These are phyloP conservation scores for Zootermopsis nevadensis DNA, from an alignment of 2,888 invertebrate species.

Conservation along the genomic window DNA sequence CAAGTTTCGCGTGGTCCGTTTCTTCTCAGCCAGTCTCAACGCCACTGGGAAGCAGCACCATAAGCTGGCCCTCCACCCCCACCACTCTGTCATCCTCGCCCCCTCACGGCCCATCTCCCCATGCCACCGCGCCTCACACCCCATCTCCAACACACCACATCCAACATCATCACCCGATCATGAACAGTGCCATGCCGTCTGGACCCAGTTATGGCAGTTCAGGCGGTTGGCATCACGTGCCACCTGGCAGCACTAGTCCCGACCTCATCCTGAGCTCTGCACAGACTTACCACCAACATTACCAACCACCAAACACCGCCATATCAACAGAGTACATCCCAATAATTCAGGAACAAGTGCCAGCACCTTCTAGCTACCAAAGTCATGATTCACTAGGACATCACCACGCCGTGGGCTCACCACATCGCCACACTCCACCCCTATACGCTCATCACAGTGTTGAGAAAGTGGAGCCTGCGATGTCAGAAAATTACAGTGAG, in stretches of 20 bases:
- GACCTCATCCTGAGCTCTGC: slow-evolving; percentile 15
- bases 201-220: neutral
- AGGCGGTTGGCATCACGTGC: slow-evolving; percentile 12
- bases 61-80: slow-evolving; percentile 23
- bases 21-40: slow-evolving; percentile 27
- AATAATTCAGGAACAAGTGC: slow-evolving; percentile 4
- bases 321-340: slow-evolving; percentile 21
- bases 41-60: slow-evolving; percentile 28
- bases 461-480: slow-evolving; percentile 29
- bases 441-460: slow-evolving; percentile 21
- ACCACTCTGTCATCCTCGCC: neutral
- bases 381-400: neutral
- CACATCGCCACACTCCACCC: neutral
- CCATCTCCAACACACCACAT: slow-evolving; percentile 33
- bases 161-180: slow-evolving; percentile 13
- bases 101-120: neutral
- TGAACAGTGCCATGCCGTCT: neutral
- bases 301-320: neutral
- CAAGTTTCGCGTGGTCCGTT: slow-evolving; percentile 26
- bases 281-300: slow-evolving; percentile 30
- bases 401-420: neutral
- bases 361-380: slow-evolving; percentile 1
- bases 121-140: neutral
- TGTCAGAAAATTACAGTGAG: slow-evolving; percentile 27
- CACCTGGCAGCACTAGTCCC: slow-evolving; percentile 19